phyloP scores from a whole-genome alignment of 2,888 invertebrate species.

The Strigamia maritima region DNA sequence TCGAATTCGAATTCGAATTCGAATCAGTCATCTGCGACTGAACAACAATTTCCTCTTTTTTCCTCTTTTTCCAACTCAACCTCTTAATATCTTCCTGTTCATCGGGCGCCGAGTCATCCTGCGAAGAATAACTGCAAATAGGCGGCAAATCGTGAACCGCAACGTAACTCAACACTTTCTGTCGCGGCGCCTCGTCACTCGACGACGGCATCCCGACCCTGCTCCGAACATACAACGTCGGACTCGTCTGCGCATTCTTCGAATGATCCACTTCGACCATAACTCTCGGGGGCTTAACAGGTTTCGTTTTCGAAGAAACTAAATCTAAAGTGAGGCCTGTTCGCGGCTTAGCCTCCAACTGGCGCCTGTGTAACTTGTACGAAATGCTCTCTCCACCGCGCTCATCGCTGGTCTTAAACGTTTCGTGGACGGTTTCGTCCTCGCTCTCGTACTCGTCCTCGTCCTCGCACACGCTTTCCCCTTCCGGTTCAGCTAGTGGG shows the following conservation, averaged over 20 bases:
- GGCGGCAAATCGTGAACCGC: slow-evolving; percentile 45
- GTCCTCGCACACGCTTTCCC: slow-evolving; percentile 4
- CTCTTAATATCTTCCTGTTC: slow-evolving; percentile 47
- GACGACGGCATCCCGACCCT: slow-evolving; percentile 29
- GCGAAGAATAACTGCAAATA: slow-evolving; percentile 50
- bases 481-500: not conserved
- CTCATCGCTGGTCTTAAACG: not conserved
- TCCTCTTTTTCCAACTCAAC: slow-evolving; percentile 46
- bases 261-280: slow-evolving; percentile 38
- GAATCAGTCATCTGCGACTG: not conserved
- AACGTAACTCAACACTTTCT: slow-evolving; percentile 41
- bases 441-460: not conserved
- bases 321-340: not conserved
- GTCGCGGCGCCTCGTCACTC: not conserved
- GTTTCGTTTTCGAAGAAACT: not conserved
- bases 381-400: slow-evolving; percentile 45
- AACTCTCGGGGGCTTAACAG: slow-evolving; percentile 10
- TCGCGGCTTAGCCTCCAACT: slow-evolving; percentile 30
- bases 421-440: not conserved
- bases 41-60: slow-evolving; percentile 34
- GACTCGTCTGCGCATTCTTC: slow-evolving; percentile 42
- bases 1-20: not conserved
- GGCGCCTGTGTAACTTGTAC: slow-evolving; percentile 49
- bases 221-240: slow-evolving; percentile 42
- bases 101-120: slow-evolving; percentile 50